phyloP scores from a whole-genome alignment of 1,140 invertebrate species.

The Penaeus vannamei region DNA sequence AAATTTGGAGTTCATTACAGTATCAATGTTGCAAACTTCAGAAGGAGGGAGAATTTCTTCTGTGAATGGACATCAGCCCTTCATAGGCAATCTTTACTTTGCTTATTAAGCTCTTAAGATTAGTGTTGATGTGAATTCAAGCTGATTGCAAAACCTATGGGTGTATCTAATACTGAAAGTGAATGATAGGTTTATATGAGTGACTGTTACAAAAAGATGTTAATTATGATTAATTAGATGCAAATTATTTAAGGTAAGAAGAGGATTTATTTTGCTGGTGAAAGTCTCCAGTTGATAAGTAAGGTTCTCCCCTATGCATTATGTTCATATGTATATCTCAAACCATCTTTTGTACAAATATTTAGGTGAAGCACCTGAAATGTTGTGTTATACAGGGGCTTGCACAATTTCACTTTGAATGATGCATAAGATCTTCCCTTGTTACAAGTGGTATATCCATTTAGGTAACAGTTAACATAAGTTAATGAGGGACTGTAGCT shows the following conservation, averaged over 20 bases:
- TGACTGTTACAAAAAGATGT: not conserved
- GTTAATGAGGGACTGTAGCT: not conserved
- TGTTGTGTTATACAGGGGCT: slow-evolving; percentile 34
- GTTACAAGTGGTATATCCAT: slow-evolving; percentile 28
- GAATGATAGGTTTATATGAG: no score
- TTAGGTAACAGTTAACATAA: slow-evolving; percentile 16
- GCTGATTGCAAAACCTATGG: no score
- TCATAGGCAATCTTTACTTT: no score
- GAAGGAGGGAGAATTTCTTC: no score
- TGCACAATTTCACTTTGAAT: slow-evolving; percentile 35
- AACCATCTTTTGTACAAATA: slow-evolving; percentile 41
- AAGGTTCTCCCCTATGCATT: slow-evolving; percentile 21
- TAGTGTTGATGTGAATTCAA: no score
- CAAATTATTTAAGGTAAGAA: no score
- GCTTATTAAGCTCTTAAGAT: no score
- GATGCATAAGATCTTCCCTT: slow-evolving; percentile 40
- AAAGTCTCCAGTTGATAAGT: not conserved
- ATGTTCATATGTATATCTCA: slow-evolving; percentile 17
- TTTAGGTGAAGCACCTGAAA: slow-evolving; percentile 37
- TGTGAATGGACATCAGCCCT: no score
- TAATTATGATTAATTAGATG: slow-evolving; percentile 2
- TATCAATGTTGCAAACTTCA: no score
- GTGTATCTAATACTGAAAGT: no score
- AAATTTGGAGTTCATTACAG: no score
- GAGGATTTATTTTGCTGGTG: not conserved